A percentile compares a stretch with the other conserved stretches of the same genome.
phyloP scores from a whole-genome alignment of 2,113 vertebrate species.

The Pollachius pollachius region DNA sequence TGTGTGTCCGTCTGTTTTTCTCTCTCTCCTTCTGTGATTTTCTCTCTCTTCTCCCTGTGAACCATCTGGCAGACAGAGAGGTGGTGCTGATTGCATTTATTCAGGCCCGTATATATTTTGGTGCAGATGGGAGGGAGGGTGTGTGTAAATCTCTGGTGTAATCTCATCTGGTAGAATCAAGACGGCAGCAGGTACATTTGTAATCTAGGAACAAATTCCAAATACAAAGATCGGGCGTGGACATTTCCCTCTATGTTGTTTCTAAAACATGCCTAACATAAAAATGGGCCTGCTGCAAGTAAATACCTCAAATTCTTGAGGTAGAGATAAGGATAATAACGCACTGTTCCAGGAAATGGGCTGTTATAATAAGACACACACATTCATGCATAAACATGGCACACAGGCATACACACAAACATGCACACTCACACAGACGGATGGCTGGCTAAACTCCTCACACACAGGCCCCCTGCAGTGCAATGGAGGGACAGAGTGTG shows the following conservation, averaged over 20 bases:
- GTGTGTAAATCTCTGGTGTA: conserved; percentile 62
- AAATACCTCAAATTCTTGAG: neutral
- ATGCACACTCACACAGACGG: too few relatives aligned
- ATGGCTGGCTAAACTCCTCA: too few relatives aligned
- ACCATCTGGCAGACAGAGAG: conserved; percentile 59
- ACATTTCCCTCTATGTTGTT: neutral
- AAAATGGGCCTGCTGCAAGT: neutral
- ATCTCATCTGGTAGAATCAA: conserved; percentile 52
- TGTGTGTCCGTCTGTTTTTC: too few relatives aligned
- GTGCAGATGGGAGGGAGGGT: conserved; percentile 54
- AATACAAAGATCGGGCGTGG: too few relatives aligned
- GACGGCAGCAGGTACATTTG: conserved; percentile 51
- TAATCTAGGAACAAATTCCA: neutral
- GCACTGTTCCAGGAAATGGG: neutral
- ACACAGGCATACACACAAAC: too few relatives aligned
- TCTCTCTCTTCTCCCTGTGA: conserved; percentile 2
- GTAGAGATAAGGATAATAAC: conserved; percentile 10
- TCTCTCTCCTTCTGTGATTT: too few relatives aligned
- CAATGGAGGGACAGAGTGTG: too few relatives aligned
- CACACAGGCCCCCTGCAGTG: too few relatives aligned
- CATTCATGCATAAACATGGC: neutral
- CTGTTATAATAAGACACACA: neutral
- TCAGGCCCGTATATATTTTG: conserved; percentile 23
- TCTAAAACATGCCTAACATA: too few relatives aligned
- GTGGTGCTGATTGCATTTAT: conserved; percentile 31